Percentiles rank a stretch among this genome's conserved stretches.
These are phyloP conservation scores for Labia minor DNA, from an alignment of 2,888 invertebrate species.

Conservation along the genomic window DNA sequence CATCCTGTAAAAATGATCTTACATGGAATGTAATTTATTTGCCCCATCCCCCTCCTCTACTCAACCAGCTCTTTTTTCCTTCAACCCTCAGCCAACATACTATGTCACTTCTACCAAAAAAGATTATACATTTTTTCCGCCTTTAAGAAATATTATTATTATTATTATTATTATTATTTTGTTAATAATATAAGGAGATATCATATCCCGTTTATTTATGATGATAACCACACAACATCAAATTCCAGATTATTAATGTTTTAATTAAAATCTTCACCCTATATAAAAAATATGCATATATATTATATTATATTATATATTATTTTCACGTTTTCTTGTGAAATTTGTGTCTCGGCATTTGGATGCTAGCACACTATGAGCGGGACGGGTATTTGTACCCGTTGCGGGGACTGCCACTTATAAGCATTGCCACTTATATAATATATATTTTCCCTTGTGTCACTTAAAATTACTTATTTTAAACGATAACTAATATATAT, in stretches of 20 bases:
- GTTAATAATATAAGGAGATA: background rate
- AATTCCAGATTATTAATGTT: background rate
- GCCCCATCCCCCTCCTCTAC: background rate
- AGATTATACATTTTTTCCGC: background rate
- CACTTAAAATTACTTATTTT: too few relatives aligned
- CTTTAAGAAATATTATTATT: background rate
- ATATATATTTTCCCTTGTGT: too few relatives aligned
- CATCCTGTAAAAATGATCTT: constrained; percentile 1
- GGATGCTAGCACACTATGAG: too few relatives aligned
- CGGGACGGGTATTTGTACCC: too few relatives aligned
- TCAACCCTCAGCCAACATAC: background rate
- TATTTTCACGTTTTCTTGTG: too few relatives aligned
- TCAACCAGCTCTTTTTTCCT: background rate
- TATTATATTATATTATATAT: too few relatives aligned
- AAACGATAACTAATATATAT: too few relatives aligned
- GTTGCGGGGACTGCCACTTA: too few relatives aligned
- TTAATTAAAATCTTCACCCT: background rate
- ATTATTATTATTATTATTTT: background rate
- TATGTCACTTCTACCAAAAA: constrained; percentile 8
- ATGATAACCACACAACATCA: background rate
- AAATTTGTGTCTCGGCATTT: too few relatives aligned
- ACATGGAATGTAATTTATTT: constrained; percentile 13
- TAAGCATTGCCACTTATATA: too few relatives aligned
- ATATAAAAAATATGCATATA: too few relatives aligned
- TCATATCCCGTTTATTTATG: background rate